phyloP scores from a whole-genome alignment of 2,888 invertebrate species.

The Calameuta filiformis region DNA sequence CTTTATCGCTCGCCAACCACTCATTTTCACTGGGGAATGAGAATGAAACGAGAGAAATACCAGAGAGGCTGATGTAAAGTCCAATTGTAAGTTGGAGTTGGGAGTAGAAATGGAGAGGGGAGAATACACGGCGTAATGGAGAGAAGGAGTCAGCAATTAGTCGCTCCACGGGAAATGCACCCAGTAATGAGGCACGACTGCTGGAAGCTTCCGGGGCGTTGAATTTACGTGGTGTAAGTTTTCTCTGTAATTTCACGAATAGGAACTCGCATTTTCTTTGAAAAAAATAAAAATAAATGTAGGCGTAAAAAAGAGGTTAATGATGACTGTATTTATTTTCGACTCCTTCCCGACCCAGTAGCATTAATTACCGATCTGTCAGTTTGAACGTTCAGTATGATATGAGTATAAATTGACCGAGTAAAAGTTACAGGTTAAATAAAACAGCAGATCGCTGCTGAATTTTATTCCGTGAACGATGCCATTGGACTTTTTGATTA shows the following conservation, averaged over 20 bases:
- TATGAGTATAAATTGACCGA: background rate
- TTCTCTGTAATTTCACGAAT: conserved; percentile 20
- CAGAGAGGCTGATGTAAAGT: background rate
- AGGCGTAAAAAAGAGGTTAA: background rate
- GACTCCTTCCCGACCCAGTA: background rate
- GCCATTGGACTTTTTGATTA: conserved; percentile 9
- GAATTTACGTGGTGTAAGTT: conserved; percentile 16
- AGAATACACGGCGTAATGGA: conserved; percentile 11
- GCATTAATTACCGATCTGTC: background rate
- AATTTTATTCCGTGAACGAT: conserved; percentile 14
- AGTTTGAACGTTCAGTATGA: background rate
- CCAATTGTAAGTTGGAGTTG: background rate
- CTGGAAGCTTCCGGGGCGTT: conserved; percentile 43
- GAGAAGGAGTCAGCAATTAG: conserved; percentile 45
- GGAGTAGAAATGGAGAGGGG: conserved; percentile 8
- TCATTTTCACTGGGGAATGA: background rate
- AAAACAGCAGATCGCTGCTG: background rate
- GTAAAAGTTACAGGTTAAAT: background rate
- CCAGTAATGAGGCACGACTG: conserved; percentile 44
- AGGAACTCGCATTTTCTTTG: background rate
- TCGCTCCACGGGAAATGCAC: conserved; percentile 48
- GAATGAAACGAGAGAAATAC: background rate
- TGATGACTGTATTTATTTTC: background rate
- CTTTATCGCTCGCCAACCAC: background rate
- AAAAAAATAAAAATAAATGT: background rate